phyloP scores from a whole-genome alignment of 2,113 vertebrate species.

The Trochalopteron elliotii region DNA sequence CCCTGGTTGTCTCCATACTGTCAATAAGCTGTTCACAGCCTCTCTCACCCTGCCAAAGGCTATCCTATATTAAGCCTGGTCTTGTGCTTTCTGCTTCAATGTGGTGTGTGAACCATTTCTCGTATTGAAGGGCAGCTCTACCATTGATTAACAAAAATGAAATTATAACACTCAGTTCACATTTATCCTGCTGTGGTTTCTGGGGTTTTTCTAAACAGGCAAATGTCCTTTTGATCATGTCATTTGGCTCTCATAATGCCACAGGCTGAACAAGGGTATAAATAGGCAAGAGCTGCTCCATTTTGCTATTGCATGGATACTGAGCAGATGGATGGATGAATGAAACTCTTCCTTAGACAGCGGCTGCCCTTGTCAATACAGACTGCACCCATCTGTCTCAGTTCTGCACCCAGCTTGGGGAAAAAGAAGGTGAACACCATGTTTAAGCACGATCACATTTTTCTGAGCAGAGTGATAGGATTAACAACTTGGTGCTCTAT shows the following conservation, averaged over 20 bases:
- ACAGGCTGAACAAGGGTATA: conserved; percentile 49
- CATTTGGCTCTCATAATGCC: conserved; percentile 35
- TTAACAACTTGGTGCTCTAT: background rate
- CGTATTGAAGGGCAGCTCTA: background rate
- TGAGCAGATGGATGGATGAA: conserved; percentile 63
- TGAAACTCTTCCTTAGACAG: conserved; percentile 53
- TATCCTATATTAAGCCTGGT: background rate
- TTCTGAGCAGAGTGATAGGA: background rate
- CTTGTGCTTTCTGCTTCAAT: background rate
- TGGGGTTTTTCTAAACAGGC: conserved; percentile 53
- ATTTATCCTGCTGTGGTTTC: conserved; percentile 15
- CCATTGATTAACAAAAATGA: conserved; percentile 9
- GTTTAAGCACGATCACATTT: background rate
- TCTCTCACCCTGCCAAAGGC: background rate
- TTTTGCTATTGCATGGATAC: conserved; percentile 60
- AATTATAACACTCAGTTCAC: background rate
- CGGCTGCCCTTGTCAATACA: background rate
- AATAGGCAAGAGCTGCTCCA: conserved; percentile 66
- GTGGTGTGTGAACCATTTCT: background rate
- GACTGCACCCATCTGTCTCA: conserved; percentile 37
- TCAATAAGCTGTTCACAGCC: background rate
- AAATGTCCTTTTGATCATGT: conserved; percentile 52
- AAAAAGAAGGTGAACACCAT: background rate
- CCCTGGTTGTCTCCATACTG: background rate
- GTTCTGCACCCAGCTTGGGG: background rate